Conservation (phyloP, 1,140 invertebrate genomes). For the Dolichoris vasculosae region DNA sequence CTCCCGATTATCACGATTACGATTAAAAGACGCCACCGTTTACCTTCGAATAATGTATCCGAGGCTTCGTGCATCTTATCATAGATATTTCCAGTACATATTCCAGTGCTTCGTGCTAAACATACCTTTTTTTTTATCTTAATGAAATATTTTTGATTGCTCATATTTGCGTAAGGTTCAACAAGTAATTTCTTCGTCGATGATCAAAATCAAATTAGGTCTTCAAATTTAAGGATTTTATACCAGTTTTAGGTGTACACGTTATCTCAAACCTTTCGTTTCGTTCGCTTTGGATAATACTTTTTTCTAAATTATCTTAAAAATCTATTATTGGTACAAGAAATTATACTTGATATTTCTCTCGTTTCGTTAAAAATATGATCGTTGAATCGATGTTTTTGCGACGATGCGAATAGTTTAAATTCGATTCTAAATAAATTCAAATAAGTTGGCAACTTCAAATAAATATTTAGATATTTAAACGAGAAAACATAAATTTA, state of each 20-base stretch:
- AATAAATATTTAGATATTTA: too few species aligned
- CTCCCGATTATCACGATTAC: conserved; percentile 54
- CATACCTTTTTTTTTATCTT: neutral
- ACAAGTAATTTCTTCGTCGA: neutral
- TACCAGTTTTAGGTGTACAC: too few species aligned
- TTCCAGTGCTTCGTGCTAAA: neutral
- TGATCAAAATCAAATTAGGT: neutral
- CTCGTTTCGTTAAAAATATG: neutral
- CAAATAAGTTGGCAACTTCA: too few species aligned
- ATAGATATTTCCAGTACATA: neutral
- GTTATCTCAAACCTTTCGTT: too few species aligned
- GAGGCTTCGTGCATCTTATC: neutral
- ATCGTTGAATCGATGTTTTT: too few species aligned
- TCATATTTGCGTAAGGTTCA: neutral
- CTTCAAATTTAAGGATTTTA: too few species aligned
- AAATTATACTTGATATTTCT: neutral
- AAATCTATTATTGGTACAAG: too few species aligned
- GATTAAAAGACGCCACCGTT: neutral
- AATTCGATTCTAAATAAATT: too few species aligned
- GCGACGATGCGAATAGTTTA: too few species aligned
- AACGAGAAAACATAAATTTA: too few species aligned
- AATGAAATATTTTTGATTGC: neutral
- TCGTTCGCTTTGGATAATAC: too few species aligned
- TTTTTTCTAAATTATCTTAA: too few species aligned
- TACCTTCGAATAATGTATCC: neutral